Evolutionary conservation across 2,113 vertebrate species (phyloP), one percentile per base, ranked within the genome.

Genomic region (Onychorhynchus coronatus): DNA sequence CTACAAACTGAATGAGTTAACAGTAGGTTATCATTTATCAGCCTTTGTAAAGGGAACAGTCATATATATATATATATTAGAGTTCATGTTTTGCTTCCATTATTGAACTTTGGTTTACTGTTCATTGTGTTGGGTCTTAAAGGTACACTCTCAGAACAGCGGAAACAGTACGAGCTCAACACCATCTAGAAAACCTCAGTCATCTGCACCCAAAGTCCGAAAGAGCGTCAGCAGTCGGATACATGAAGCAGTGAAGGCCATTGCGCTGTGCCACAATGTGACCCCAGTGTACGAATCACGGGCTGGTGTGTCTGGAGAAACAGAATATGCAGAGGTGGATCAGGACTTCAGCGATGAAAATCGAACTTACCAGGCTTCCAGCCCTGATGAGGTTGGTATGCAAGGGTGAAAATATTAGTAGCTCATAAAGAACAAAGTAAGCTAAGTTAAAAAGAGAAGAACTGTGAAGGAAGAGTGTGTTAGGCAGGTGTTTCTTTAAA

Each of bases 321-420:
- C 99, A 0, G 99, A 99, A 92, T 97, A 98, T 14, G 97, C 99
- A 2, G 99, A 99, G 81, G 99, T 98, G 1, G 99, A 99, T 95
- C 99, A 99, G 97, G 99, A 99, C 97, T 99, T 99, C 97, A 99
- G 98, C 0, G 99, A 99, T 17, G 98, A 99, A 95, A 99, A 99
- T 96, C 98, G 99, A 75, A 98, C 99, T 27, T 99, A 99, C 97
- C 99, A 99, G 97, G 99, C 99, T 53, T 99, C 99, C 93, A 99
- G 99, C 90, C 99, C 99, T 0, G 99, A 99, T 31, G 99, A 99
- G 99, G 99, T 99, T 88, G 95, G 96, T 91, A 4, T 55, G 31
- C 39, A n/a, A 62, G 49, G 59, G 17, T 66, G 25, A 50, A 76
- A 83, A 59, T 73, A 19, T 9, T 27, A 31, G 0, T 52, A 11